phyloP scores from a whole-genome alignment of 2,888 invertebrate genomes.

The Brachyptera putata region DNA sequence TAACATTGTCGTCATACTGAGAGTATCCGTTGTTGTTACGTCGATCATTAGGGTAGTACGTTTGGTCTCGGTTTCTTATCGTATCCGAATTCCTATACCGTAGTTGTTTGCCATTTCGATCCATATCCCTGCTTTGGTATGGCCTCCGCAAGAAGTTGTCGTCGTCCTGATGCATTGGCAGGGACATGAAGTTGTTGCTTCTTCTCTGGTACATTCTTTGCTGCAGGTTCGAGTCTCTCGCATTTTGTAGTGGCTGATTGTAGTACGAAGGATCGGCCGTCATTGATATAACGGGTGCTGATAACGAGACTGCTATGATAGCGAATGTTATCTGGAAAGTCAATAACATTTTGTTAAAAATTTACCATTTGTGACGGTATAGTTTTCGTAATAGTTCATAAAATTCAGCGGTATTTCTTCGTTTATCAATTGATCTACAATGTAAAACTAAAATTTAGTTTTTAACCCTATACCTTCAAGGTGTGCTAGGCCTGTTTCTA shows the following conservation, averaged over 20 bases:
- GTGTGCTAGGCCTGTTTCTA: too few relatives aligned
- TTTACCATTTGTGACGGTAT: too few relatives aligned
- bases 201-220: neutral
- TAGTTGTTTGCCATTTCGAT: neutral
- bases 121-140: neutral
- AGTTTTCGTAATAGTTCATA: too few relatives aligned
- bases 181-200: neutral
- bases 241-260: neutral
- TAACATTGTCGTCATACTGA: too few relatives aligned
- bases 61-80: too few relatives aligned
- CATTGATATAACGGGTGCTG: neutral
- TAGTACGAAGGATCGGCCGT: conserved; percentile 10
- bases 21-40: neutral
- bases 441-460: too few relatives aligned
- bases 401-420: too few relatives aligned
- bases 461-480: too few relatives aligned
- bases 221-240: neutral
- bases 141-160: neutral
- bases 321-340: neutral
- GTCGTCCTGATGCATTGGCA: neutral
- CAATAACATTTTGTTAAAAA: too few relatives aligned
- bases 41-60: neutral
- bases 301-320: neutral
- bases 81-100: neutral
- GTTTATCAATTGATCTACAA: too few relatives aligned